Base-by-base conservation (phyloP, 2,888 invertebrate genomes). In the Toxonevra muliebris region DNA sequence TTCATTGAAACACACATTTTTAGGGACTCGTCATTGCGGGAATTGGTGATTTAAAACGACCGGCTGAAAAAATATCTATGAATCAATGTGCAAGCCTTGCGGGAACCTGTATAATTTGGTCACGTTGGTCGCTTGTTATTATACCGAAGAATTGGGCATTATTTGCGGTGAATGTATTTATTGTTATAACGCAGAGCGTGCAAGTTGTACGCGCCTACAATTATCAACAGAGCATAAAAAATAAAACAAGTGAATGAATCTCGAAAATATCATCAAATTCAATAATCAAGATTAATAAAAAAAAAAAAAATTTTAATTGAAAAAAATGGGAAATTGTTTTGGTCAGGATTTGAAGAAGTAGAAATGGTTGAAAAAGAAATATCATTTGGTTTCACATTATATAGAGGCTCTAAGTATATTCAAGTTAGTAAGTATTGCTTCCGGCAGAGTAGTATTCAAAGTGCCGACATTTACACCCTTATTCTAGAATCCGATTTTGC, bases 121-220 rank as follows among this genome's bases (percentile, higher is more conserved):
- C 96, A 12, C 89, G 97, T 74, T 91, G 97, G 84, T 97, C 97
- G 0, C 86, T 98, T 69, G 96, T 96, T 43, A 97, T 98, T 78
- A 94, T 91, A 75, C 98, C 98, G 0, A 96, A 95, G 86, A 98
- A 98, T 86, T 97, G 92, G 86, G 92, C 92, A 78, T 88, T 98
- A n/a, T 95, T 97, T 81, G 91, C 94, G 77, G 98, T 98, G 7
- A 98, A 98, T 86, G 87, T 96, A 7, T 98, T 98, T 86, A 95
- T 98, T 4, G 96, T 92, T 1, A 75, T 88, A 3, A 96, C 95
- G 4, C 96, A 93, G 74, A 71, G 93, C 0, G 93, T 91, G 78
- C 97, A 98, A 86, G 85, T 96, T 13, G 80, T 86, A 40, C 88
- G 97, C 80, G 94, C 90, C 9, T 68, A 71, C 53, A 66, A 71